Evolutionary conservation across 2,797 vertebrate genomes (phyloP).

Genomic region (Avahi laniger): DNA sequence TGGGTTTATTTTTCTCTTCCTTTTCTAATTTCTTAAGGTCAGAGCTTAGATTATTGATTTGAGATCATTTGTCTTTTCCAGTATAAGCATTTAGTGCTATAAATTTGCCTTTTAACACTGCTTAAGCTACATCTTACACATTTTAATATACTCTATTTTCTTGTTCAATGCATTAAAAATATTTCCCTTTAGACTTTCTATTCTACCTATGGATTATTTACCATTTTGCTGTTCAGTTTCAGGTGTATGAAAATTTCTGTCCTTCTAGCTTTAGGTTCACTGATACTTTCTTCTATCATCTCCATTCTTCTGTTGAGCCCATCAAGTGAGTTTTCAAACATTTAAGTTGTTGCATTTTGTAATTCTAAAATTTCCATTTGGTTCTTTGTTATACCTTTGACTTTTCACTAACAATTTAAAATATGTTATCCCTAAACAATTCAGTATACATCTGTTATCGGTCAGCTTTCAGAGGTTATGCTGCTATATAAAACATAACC

Average conservation of each 20-base stretch:
- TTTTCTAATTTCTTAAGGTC: not conserved
- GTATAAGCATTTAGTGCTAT: not conserved
- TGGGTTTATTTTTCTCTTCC: not conserved
- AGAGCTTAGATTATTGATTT: not conserved
- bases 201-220: not conserved
- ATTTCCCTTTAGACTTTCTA: not conserved
- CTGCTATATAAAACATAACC: not conserved
- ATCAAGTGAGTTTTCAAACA: not conserved
- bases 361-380: not conserved
- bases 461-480: not conserved
- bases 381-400: not conserved
- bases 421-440: not conserved
- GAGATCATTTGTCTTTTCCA: not conserved
- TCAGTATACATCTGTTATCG: not conserved
- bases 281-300: not conserved
- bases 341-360: not conserved
- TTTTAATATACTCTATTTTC: constrained; percentile 6
- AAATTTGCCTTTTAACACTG: not conserved
- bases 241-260: not conserved
- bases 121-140: not conserved
- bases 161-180: not conserved
- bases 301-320: not conserved
- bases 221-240: not conserved
- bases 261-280: not conserved
- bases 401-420: not conserved